Conservation (phyloP, 2,888 invertebrate species). For the Mycogona germanica region DNA sequence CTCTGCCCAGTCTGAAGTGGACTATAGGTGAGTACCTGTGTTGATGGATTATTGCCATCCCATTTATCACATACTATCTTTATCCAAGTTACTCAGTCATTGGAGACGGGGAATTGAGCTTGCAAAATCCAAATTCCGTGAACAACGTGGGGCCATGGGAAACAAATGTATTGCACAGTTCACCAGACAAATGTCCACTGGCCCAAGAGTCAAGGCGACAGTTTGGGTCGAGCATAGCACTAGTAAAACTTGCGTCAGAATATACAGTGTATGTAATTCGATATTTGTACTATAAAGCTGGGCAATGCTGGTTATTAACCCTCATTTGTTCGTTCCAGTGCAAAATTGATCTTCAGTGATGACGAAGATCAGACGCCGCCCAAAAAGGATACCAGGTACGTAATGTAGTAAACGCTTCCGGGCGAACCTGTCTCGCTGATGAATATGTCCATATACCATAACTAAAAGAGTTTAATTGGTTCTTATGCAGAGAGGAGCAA, state of each 20-base stretch:
- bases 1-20: slow-evolving; percentile 80
- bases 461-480: background rate
- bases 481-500: slow-evolving; percentile 21
- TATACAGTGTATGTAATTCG: no score
- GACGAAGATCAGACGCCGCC: slow-evolving; percentile 49
- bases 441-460: background rate
- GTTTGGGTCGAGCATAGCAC: no score
- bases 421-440: background rate
- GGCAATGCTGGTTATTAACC: background rate
- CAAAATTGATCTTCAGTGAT: slow-evolving; percentile 88
- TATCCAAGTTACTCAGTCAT: no score
- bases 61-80: slow-evolving; percentile 16
- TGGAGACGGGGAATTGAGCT: no score
- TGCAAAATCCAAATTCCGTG: no score
- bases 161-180: no score
- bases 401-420: background rate
- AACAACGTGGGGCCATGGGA: no score
- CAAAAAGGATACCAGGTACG: slow-evolving; percentile 12
- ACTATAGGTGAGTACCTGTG: slow-evolving; percentile 49
- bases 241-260: no score
- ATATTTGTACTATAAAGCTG: background rate
- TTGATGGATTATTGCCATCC: slow-evolving; percentile 8
- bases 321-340: slow-evolving; percentile 40
- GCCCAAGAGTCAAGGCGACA: no score
- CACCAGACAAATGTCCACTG: no score